phyloP scores from a whole-genome alignment of 2,888 invertebrate species.

The Noctua janthe region DNA sequence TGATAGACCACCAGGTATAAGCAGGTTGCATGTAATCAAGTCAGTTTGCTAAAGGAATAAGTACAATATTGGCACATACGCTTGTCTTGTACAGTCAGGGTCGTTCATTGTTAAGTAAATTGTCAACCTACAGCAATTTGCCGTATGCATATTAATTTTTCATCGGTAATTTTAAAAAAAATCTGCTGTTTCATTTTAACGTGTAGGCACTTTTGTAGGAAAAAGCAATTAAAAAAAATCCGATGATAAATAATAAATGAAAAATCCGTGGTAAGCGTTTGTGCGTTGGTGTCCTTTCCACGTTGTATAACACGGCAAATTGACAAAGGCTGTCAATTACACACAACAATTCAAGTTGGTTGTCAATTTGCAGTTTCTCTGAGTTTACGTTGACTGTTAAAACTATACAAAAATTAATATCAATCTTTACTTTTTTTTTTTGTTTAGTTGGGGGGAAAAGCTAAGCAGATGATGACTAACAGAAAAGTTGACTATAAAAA shows the following conservation, averaged over 20 bases:
- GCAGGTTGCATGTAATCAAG: neutral
- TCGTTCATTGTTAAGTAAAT: neutral
- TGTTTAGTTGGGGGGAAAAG: too few species aligned
- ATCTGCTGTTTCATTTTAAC: too few species aligned
- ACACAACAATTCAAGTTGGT: neutral
- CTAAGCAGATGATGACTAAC: neutral
- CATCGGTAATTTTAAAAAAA: too few species aligned
- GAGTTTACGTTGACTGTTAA: neutral
- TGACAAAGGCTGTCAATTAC: neutral
- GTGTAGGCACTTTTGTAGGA: too few species aligned
- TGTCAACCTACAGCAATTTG: neutral
- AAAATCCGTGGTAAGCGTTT: too few species aligned
- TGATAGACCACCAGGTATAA: neutral
- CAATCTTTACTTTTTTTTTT: slow-evolving; percentile 5
- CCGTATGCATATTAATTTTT: neutral
- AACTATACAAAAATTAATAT: slow-evolving; percentile 1
- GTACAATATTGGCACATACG: neutral
- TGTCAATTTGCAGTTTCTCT: neutral
- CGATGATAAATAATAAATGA: too few species aligned
- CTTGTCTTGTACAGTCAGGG: neutral
- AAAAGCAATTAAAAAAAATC: too few species aligned
- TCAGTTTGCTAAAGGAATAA: neutral
- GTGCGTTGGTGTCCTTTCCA: too few species aligned
- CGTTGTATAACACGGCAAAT: neutral
- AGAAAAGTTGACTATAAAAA: slow-evolving; percentile 22